Evolutionary conservation across 2,888 invertebrate species (phyloP).

Genomic region (Coenonympha arcania): DNA sequence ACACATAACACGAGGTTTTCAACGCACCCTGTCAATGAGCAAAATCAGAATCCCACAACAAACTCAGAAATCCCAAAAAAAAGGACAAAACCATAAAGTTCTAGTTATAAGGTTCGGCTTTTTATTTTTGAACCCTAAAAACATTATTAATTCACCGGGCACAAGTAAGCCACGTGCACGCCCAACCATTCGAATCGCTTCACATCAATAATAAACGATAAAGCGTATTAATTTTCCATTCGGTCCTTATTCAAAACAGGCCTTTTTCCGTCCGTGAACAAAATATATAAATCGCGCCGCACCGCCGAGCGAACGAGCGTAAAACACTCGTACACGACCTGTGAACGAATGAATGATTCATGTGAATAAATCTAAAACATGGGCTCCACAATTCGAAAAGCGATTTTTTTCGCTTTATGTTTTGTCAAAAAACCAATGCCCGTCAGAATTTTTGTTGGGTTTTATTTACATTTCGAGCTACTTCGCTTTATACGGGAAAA

Average conservation of each 20-base stretch:
- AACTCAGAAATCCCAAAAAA: too few species aligned
- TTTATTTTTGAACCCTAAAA: too few species aligned
- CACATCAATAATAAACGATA: background rate
- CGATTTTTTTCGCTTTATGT: background rate
- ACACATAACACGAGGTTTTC: too few species aligned
- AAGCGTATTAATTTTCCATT: conserved; percentile 5
- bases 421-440: conserved; percentile 3
- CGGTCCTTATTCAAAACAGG: conserved; percentile 1
- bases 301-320: conserved; percentile 1
- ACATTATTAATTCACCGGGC: too few species aligned
- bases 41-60: too few species aligned
- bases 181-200: background rate
- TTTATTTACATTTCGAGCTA: too few species aligned
- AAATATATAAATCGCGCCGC: conserved; percentile 5
- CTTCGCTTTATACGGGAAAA: too few species aligned
- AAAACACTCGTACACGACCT: conserved; percentile 11
- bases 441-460: too few species aligned
- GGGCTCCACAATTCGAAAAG: conserved; percentile 1
- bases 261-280: conserved; percentile 6
- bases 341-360: conserved; percentile 12
- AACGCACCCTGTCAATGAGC: too few species aligned
- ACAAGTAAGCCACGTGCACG: too few species aligned
- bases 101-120: too few species aligned
- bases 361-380: conserved; percentile 13
- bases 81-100: too few species aligned